These are phyloP conservation scores for Eretmocerus hayati DNA, from an alignment of 2,888 invertebrate genomes.

Conservation along the genomic window DNA sequence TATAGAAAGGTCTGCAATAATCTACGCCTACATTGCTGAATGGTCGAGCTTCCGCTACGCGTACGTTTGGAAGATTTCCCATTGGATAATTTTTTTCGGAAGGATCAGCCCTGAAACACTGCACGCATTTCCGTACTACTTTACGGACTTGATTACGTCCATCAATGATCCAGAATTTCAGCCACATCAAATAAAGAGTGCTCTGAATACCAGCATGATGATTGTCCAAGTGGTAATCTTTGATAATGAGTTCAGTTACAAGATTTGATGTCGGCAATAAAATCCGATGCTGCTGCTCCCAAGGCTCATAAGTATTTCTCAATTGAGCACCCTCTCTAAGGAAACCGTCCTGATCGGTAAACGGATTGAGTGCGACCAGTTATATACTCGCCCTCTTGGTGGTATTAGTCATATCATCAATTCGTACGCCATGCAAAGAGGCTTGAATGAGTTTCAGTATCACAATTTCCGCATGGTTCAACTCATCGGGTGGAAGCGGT, in stretches of 20 bases:
- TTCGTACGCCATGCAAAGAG: too few relatives aligned
- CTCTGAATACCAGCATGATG: conserved; percentile 20
- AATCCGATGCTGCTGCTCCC: background rate
- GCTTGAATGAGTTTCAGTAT: too few relatives aligned
- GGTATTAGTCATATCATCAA: background rate
- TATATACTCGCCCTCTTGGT: background rate
- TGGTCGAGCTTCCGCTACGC: too few relatives aligned
- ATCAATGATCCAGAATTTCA: background rate
- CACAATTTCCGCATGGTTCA: too few relatives aligned
- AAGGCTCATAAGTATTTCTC: rapidly evolving
- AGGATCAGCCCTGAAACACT: too few relatives aligned
- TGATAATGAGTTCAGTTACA: background rate
- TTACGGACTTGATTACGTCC: background rate
- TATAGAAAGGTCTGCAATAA: too few relatives aligned
- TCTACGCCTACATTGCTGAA: too few relatives aligned
- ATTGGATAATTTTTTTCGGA: too few relatives aligned
- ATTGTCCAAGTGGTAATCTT: background rate
- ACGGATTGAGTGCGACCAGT: background rate
- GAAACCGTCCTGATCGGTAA: background rate
- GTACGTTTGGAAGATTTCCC: too few relatives aligned
- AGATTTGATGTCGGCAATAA: background rate
- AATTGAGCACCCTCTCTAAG: background rate
- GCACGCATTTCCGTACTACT: background rate
- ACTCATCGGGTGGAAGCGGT: too few relatives aligned
- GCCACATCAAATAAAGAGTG: background rate